Conservation (phyloP, 1,140 invertebrate species). For the Sminthurides bifidus region DNA sequence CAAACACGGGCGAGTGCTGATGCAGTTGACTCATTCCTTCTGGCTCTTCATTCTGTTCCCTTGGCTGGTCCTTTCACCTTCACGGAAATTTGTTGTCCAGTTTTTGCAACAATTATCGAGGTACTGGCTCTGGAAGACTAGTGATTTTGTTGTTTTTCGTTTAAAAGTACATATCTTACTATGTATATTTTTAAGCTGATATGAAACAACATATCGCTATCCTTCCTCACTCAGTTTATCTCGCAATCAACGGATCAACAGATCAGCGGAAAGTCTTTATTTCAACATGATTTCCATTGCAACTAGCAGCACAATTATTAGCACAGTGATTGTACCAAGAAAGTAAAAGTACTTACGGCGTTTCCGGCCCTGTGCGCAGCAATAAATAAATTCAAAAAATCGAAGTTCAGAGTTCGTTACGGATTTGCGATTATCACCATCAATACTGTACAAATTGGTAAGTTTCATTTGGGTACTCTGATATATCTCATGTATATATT, state of each 20-base stretch:
- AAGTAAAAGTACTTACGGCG: conserved; percentile 22
- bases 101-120: no score
- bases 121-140: conserved; percentile 5
- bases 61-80: no score
- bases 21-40: no score
- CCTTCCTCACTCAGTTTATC: conserved; percentile 7
- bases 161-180: neutral
- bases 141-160: conserved; percentile 11
- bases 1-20: no score
- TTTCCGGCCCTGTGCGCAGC: conserved; percentile 8
- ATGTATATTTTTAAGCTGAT: neutral
- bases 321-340: conserved; percentile 7
- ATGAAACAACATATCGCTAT: conserved; percentile 5
- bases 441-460: no score
- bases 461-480: no score
- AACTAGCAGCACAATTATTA: conserved; percentile 11
- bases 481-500: conserved; percentile 4
- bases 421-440: no score
- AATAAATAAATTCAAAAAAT: no score
- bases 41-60: no score
- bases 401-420: no score
- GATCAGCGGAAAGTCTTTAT: neutral
- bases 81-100: no score
- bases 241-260: neutral
- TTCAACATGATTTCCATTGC: conserved; percentile 4